These are phyloP conservation scores for Thomomys bottae DNA, from an alignment of 2,113 vertebrate genomes.

Conservation along the genomic window DNA sequence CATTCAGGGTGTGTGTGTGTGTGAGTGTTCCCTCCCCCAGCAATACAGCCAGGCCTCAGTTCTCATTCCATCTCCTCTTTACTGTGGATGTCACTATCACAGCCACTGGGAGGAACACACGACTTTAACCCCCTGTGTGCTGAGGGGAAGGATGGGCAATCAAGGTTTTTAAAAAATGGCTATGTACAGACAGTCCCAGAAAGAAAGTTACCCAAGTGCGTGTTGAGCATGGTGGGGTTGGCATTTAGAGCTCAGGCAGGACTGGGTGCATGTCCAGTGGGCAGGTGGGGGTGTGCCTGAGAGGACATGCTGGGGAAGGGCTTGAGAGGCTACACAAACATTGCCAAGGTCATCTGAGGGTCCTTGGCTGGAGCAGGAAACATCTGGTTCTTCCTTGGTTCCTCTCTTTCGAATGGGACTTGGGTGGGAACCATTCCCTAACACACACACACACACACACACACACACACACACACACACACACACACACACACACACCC, in stretches of 20 bases:
- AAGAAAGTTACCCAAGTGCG: not conserved
- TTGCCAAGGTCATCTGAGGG: not conserved
- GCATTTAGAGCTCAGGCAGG: conserved; percentile 11
- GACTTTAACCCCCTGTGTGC: conserved; percentile 57
- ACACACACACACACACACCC: no score
- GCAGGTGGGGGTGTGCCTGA: not conserved
- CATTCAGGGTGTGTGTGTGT: accelerated
- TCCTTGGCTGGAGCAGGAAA: not conserved
- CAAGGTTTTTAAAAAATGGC: conserved; percentile 63
- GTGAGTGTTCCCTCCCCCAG: not conserved
- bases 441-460: no score
- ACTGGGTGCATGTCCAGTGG: not conserved
- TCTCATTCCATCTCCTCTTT: conserved; percentile 64
- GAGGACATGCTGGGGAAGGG: conserved; percentile 3
- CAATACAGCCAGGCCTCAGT: not conserved
- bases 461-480: no score
- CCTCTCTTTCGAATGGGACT: not conserved
- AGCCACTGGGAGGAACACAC: conserved; percentile 53
- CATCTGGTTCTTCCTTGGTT: not conserved
- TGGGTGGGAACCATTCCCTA: not conserved
- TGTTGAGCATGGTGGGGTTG: not conserved
- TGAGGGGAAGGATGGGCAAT: not conserved
- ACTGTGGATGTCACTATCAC: conserved; percentile 54
- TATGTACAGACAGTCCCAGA: conserved; percentile 65
- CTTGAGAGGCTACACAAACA: not conserved